phyloP scores from a whole-genome alignment of 2,113 vertebrate genomes.

The Cynopterus brachyotis region DNA sequence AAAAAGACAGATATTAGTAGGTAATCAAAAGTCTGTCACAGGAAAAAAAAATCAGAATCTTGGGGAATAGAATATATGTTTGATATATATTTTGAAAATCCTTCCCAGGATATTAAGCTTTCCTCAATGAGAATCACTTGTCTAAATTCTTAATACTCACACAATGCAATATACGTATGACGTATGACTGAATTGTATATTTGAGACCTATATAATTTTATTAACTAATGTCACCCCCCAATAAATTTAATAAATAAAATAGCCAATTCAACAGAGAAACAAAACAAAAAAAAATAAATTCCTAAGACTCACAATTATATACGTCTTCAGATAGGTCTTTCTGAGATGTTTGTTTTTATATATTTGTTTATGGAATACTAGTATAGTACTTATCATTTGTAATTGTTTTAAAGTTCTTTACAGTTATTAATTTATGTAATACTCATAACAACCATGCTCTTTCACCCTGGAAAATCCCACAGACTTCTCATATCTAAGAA shows the following conservation, averaged over 20 bases:
- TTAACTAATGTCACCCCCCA: too few relatives aligned
- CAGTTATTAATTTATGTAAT: neutral
- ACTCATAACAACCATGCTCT: neutral
- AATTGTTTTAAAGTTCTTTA: neutral
- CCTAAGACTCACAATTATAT: neutral
- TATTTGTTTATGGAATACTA: neutral
- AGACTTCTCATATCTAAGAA: neutral
- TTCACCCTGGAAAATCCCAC: neutral
- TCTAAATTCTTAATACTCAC: neutral
- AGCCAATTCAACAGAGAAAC: too few relatives aligned
- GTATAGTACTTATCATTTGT: neutral
- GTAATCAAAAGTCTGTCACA: neutral
- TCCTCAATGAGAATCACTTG: neutral
- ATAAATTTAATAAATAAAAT: too few relatives aligned
- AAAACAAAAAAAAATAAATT: neutral
- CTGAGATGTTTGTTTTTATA: neutral
- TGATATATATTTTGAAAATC: neutral
- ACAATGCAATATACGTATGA: neutral
- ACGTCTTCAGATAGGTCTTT: neutral
- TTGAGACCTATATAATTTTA: too few relatives aligned
- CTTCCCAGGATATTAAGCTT: neutral
- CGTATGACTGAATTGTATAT: too few relatives aligned
- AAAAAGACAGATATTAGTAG: neutral
- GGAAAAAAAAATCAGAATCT: neutral
- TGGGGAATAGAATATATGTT: neutral